phyloP scores from a whole-genome alignment of 2,113 vertebrate species.

The Actinemys pallida region DNA sequence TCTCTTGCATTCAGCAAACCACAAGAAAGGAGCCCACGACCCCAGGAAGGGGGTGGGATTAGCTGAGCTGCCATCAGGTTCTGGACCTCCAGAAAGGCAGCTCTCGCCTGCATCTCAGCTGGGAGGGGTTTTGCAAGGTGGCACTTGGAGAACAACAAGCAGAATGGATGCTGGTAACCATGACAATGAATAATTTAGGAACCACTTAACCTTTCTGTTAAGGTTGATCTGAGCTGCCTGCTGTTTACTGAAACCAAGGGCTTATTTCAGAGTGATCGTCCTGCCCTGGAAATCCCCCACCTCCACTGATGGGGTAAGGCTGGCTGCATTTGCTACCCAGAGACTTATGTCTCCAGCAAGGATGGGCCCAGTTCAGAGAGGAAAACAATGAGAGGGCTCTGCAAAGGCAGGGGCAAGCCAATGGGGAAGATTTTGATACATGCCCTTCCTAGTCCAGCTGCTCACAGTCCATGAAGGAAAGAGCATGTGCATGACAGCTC shows the following conservation, averaged over 20 bases:
- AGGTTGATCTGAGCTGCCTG: background rate
- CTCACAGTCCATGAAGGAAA: background rate
- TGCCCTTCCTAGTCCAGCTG: background rate
- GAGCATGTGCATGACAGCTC: background rate
- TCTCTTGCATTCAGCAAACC: fast-evolving
- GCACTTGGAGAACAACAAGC: background rate
- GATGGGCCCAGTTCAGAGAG: background rate
- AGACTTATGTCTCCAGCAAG: background rate
- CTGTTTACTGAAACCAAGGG: fast-evolving
- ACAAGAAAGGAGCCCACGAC: fast-evolving
- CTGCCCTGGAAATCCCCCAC: fast-evolving
- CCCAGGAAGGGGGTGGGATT: fast-evolving
- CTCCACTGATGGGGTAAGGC: background rate
- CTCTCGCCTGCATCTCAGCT: background rate
- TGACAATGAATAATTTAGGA: background rate
- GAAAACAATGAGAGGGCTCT: background rate
- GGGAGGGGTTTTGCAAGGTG: fast-evolving
- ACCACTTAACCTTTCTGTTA: background rate
- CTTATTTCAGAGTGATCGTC: fast-evolving
- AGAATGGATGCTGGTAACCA: background rate
- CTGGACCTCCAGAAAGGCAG: background rate
- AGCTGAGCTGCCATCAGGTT: background rate
- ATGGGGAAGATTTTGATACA: background rate
- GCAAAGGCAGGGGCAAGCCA: background rate
- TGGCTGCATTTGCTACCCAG: background rate